These are phyloP conservation scores for Heterodera schachtii DNA, from an alignment of 1,140 invertebrate genomes.

Conservation along the genomic window DNA sequence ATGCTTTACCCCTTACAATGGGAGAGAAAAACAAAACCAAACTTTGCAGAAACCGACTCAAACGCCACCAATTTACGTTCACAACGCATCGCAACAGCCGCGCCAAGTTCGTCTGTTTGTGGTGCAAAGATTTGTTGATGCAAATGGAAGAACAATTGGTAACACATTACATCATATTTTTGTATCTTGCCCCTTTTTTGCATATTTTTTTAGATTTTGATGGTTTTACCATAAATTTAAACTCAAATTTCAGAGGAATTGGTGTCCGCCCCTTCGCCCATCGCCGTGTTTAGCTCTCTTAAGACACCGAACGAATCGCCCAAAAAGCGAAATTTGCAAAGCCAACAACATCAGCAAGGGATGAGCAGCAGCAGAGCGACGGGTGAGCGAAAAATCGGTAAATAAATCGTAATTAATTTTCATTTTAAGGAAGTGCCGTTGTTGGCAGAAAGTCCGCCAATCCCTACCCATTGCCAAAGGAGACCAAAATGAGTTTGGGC, in stretches of 20 bases:
- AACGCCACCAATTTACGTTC: constrained; percentile 14
- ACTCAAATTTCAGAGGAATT: constrained; percentile 37
- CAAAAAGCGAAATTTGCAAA: constrained; percentile 35
- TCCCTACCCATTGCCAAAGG: constrained; percentile 25
- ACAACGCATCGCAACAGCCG: constrained; percentile 28
- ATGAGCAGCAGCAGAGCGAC: background rate
- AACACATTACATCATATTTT: background rate
- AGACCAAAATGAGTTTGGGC: constrained; percentile 51
- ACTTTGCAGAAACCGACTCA: background rate
- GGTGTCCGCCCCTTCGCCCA: constrained; percentile 52
- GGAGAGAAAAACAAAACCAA: background rate
- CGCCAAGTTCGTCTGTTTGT: constrained; percentile 58
- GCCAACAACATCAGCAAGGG: background rate
- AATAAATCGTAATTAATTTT: background rate
- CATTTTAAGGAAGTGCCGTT: background rate
- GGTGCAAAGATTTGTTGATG: constrained; percentile 44
- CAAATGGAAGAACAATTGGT: constrained; percentile 29
- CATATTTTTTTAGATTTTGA: no score
- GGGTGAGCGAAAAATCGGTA: background rate
- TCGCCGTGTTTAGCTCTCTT: constrained; percentile 47
- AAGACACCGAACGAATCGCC: constrained; percentile 46
- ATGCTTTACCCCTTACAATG: no score
- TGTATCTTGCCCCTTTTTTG: no score
- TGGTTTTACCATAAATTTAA: background rate
- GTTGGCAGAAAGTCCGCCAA: constrained; percentile 6